Conservation (phyloP, 1,140 invertebrate genomes). For the Drosophila ambigua region DNA sequence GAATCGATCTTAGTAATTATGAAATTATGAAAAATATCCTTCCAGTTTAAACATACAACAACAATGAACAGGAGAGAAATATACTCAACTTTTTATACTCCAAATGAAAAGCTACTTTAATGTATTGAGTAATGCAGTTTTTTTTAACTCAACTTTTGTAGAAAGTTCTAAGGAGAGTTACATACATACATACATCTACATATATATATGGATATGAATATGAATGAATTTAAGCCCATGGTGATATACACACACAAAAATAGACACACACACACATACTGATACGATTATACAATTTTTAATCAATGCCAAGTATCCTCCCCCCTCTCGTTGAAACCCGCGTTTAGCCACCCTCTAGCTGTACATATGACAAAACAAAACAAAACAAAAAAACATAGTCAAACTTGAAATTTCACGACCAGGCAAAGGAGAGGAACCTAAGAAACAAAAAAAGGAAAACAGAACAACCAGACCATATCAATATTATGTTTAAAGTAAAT, state of each 20-base stretch:
- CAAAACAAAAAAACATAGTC: conserved; percentile 17
- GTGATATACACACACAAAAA: conserved; percentile 56
- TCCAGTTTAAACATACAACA: conserved; percentile 47
- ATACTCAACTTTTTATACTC: conserved; percentile 30
- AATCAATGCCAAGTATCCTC: conserved; percentile 33
- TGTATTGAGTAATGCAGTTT: conserved; percentile 15
- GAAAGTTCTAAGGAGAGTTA: conserved; percentile 6
- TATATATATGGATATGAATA: conserved; percentile 30
- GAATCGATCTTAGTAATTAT: neutral
- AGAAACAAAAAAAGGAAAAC: conserved; percentile 15
- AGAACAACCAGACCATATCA: conserved; percentile 73
- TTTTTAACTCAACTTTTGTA: conserved; percentile 37
- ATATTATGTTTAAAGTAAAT: conserved; percentile 66
- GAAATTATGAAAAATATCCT: conserved; percentile 57
- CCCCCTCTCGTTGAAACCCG: neutral
- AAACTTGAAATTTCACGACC: neutral
- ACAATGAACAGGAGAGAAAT: conserved; percentile 18
- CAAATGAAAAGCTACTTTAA: conserved; percentile 12
- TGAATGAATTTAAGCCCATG: conserved; percentile 67
- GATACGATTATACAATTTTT: conserved; percentile 12
- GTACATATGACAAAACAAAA: conserved; percentile 27
- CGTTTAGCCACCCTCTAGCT: conserved; percentile 5
- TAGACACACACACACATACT: conserved; percentile 16
- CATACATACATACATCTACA: conserved; percentile 23
- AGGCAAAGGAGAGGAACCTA: neutral